Conservation (phyloP, 2,888 invertebrate species). For the Dryadula phaetusa region DNA sequence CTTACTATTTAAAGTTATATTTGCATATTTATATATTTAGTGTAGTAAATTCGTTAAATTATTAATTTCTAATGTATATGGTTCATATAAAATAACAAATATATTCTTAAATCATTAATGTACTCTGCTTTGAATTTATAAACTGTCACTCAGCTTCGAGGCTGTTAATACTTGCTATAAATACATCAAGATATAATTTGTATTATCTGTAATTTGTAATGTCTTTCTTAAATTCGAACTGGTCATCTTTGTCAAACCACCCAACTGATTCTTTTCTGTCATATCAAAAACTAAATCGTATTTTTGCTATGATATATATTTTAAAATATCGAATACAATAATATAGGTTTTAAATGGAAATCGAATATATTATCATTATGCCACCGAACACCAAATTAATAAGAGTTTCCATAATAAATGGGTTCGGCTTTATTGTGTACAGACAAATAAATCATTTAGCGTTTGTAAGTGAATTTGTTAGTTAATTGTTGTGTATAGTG, state of each 20-base stretch:
- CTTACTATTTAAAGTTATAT: no score
- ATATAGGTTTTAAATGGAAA: background rate
- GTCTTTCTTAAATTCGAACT: background rate
- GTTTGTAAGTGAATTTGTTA: conserved; percentile 19
- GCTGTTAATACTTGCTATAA: background rate
- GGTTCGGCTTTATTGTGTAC: background rate
- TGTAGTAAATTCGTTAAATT: no score
- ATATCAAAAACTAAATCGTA: background rate
- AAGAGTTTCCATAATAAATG: background rate
- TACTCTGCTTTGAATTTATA: background rate
- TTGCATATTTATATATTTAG: no score
- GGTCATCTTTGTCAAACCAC: background rate
- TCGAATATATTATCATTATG: background rate
- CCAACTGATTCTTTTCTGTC: background rate
- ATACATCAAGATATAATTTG: background rate
- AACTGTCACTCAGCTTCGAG: background rate
- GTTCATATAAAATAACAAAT: no score
- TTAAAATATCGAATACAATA: background rate
- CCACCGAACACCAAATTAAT: background rate
- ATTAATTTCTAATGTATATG: no score
- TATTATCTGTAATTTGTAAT: background rate
- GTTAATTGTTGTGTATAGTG: conserved; percentile 28
- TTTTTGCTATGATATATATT: no score
- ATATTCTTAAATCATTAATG: background rate
- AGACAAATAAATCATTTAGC: conserved; percentile 20